Evolutionary conservation across 2,797 vertebrate genomes (phyloP).

Genomic region (Amniataba percoides): DNA sequence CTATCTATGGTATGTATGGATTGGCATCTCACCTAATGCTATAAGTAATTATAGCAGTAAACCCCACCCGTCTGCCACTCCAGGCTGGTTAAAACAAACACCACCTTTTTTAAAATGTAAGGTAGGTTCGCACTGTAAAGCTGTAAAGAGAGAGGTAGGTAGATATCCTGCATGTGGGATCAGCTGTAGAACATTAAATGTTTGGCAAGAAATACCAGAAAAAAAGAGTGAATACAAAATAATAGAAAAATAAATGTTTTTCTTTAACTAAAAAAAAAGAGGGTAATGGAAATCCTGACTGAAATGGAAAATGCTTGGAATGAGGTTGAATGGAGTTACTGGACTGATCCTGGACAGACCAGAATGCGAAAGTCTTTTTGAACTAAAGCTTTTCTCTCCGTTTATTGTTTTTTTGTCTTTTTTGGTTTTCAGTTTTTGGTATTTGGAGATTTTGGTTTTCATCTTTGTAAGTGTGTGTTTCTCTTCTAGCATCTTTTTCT

Average conservation of each 20-base stretch:
- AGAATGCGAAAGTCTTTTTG: slow-evolving; percentile 87
- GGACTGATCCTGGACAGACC: slow-evolving; percentile 77
- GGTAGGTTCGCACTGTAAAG: slow-evolving; percentile 45
- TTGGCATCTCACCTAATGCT: slow-evolving; percentile 17
- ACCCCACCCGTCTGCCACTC: slow-evolving; percentile 47
- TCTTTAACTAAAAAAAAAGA: slow-evolving; percentile 19
- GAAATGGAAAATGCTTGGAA: slow-evolving; percentile 65
- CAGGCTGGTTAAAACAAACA: slow-evolving; percentile 49
- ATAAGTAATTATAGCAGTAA: slow-evolving; percentile 17
- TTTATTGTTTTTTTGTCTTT: slow-evolving; percentile 69
- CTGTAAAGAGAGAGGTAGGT: slow-evolving; percentile 75
- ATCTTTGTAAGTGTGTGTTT: slow-evolving; percentile 75
- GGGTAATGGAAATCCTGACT: slow-evolving; percentile 39
- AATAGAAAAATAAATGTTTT: slow-evolving; percentile 66
- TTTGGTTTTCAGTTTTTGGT: slow-evolving; percentile 89
- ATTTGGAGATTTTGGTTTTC: slow-evolving; percentile 86
- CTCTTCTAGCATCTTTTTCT: slow-evolving; percentile 50
- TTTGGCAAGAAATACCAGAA: slow-evolving; percentile 13
- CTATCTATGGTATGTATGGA: neutral
- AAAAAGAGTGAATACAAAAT: slow-evolving; percentile 50
- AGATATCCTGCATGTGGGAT: slow-evolving; percentile 62
- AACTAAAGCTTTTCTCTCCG: slow-evolving; percentile 93
- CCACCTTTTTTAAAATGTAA: slow-evolving; percentile 29
- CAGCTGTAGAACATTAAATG: slow-evolving; percentile 43
- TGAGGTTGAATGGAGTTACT: slow-evolving; percentile 56